Percentiles rank a stretch among this genome's conserved stretches.
Evolutionary conservation across 1,140 invertebrate species (phyloP).

Genomic region (Sipha flava): DNA sequence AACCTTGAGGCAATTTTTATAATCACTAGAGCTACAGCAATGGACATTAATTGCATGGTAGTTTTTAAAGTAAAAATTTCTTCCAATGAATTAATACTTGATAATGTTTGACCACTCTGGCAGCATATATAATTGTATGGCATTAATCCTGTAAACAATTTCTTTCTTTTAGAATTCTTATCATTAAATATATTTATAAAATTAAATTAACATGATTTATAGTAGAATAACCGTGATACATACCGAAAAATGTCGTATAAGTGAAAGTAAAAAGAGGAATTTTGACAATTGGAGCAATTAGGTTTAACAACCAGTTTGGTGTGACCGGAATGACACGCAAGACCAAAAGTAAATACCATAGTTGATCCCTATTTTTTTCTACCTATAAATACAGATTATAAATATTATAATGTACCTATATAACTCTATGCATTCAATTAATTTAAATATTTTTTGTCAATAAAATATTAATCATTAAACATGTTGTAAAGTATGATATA

Average conservation of each 20-base stretch:
- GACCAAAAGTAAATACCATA: conserved; percentile 1
- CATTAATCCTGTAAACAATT: neutral
- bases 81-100: neutral
- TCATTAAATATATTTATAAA: no score
- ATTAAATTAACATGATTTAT: no score
- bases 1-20: neutral
- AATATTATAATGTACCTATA: neutral
- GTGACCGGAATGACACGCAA: conserved; percentile 2
- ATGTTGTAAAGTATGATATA: no score
- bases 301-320: conserved; percentile 4
- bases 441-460: no score
- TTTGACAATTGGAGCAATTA: neutral
- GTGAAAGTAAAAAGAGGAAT: conserved; percentile 18
- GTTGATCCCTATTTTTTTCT: neutral
- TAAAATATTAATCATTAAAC: no score
- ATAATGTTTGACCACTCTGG: neutral
- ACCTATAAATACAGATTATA: neutral
- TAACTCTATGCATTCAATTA: no score
- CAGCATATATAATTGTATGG: conserved; percentile 27
- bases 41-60: neutral
- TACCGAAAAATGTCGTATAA: conserved; percentile 20
- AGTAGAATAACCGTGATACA: neutral
- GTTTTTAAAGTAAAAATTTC: conserved; percentile 24
- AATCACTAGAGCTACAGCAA: neutral
- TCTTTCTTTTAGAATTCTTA: no score